These are phyloP conservation scores for Tetraodon nigroviridis DNA, from an alignment of 2,113 vertebrate genomes.

Conservation along the genomic window DNA sequence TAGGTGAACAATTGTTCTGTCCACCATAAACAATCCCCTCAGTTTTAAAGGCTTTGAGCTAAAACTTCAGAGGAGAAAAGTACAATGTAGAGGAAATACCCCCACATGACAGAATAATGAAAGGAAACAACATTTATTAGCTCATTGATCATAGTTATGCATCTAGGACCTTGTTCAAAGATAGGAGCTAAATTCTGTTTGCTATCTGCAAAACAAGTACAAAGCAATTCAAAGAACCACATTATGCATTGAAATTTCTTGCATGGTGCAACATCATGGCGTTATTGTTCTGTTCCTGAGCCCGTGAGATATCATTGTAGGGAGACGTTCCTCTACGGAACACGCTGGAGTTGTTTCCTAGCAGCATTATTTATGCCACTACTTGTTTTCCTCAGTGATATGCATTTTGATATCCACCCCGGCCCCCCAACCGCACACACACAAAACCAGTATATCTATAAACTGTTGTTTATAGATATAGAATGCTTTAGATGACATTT, in stretches of 20 bases:
- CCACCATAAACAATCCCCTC: conserved; percentile 30
- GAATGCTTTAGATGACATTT: conserved; percentile 22
- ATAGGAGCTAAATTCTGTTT: conserved; percentile 27
- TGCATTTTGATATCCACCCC: conserved; percentile 2
- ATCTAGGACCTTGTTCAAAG: conserved; percentile 19
- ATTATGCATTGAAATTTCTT: conserved; percentile 48
- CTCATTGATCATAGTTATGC: conserved; percentile 42
- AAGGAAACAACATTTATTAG: conserved; percentile 47
- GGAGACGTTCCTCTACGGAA: conserved; percentile 7
- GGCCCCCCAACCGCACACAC: background rate
- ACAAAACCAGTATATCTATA: background rate
- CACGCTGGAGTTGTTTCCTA: background rate
- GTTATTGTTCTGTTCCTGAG: conserved; percentile 39
- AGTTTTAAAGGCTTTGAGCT: conserved; percentile 38
- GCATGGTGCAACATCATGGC: conserved; percentile 10
- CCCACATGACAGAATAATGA: conserved; percentile 49
- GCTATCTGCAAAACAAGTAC: conserved; percentile 16
- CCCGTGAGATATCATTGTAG: background rate
- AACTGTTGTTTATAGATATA: background rate
- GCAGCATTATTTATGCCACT: background rate
- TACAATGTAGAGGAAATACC: conserved; percentile 61
- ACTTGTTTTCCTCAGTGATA: background rate
- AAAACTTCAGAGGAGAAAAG: conserved; percentile 9
- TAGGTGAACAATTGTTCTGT: background rate
- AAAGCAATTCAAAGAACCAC: conserved; percentile 27